Percentiles rank a stretch among this genome's conserved stretches.
These are phyloP conservation scores for Nothoprocta pentlandii DNA, from an alignment of 2,113 vertebrate genomes.

Conservation along the genomic window DNA sequence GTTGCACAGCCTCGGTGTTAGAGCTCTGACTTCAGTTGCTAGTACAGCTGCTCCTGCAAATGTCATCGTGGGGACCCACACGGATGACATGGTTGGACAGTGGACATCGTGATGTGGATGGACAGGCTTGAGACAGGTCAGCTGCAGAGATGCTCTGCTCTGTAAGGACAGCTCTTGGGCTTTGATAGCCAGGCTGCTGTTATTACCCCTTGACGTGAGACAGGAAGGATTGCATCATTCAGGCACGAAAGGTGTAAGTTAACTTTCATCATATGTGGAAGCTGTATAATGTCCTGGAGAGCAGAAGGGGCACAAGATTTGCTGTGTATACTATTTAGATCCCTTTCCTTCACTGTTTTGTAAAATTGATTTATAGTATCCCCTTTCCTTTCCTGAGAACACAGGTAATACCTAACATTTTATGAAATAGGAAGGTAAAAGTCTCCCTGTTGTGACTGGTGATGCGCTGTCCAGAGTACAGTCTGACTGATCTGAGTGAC, in stretches of 20 bases:
- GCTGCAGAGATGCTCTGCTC: no score
- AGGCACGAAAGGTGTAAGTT: no score
- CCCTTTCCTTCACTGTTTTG: not conserved
- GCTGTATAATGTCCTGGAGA: not conserved
- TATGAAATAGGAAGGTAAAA: no score
- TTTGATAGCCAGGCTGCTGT: no score
- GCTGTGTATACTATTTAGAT: not conserved
- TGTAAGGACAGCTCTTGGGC: no score
- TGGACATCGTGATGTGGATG: not conserved
- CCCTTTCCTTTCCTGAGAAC: not conserved
- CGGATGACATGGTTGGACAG: no score
- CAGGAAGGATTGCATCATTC: no score
- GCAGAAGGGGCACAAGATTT: not conserved
- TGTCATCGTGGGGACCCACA: not conserved
- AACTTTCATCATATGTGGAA: no score
- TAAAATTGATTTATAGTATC: not conserved
- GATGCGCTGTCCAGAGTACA: not conserved
- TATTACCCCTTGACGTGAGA: no score
- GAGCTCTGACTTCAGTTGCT: no score
- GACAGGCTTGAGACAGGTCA: no score
- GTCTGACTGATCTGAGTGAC: not conserved
- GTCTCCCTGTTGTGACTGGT: not conserved
- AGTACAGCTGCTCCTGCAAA: not conserved
- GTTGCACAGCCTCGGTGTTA: not conserved
- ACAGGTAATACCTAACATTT: not conserved